These are phyloP conservation scores for Stichodactyla mertensii DNA, from an alignment of 64 coral and sea anemone genomes.

Conservation along the genomic window DNA sequence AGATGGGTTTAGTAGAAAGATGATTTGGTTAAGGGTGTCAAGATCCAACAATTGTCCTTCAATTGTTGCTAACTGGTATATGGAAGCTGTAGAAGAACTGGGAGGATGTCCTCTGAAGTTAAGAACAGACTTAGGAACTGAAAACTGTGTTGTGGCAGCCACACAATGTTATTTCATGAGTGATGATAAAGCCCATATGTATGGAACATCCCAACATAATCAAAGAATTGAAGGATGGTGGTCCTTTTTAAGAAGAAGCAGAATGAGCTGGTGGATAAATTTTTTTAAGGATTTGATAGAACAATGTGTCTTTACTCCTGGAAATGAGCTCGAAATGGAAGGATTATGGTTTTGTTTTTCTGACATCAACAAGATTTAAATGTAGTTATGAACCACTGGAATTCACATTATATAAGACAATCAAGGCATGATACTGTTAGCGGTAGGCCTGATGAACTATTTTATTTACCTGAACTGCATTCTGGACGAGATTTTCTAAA, in stretches of 20 bases:
- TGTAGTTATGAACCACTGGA: conserved; percentile 33
- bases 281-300: conserved; percentile 28
- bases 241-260: conserved; percentile 21
- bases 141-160: conserved; percentile 28
- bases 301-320: conserved; percentile 34
- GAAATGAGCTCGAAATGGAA: conserved; percentile 29
- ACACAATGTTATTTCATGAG: conserved; percentile 11
- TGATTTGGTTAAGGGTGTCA: conserved; percentile 23
- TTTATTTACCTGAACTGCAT: conserved; percentile 46
- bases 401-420: conserved; percentile 25
- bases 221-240: conserved; percentile 31
- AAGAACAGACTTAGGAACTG: conserved; percentile 43
- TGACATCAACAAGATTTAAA: conserved; percentile 17
- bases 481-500: conserved; percentile 49
- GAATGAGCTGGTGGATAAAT: conserved; percentile 34
- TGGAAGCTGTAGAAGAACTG: neutral
- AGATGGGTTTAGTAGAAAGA: conserved; percentile 27
- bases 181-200: conserved; percentile 10
- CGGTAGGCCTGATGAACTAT: conserved; percentile 34
- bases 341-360: conserved; percentile 34
- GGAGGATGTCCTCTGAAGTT: conserved; percentile 28
- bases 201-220: conserved; percentile 38
- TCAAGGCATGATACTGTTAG: conserved; percentile 32
- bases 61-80: conserved; percentile 32
- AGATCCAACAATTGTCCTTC: conserved; percentile 29